Evolutionary conservation across 2,797 vertebrate species (phyloP), one percentile per base, ranked within the genome.

Genomic region (Gallinago stenura): DNA sequence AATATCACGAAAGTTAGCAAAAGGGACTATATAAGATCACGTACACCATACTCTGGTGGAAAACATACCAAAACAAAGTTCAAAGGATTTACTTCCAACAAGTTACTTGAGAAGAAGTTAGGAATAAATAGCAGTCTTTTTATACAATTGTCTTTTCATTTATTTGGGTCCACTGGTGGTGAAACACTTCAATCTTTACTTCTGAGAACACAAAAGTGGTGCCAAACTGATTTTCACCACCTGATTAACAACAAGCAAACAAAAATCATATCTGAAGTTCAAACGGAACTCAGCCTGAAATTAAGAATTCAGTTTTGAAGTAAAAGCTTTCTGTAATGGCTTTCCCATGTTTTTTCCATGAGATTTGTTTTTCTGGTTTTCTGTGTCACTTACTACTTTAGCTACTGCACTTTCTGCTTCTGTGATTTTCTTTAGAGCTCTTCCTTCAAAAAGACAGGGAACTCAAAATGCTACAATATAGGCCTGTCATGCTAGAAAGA

Each of bases 251-350:
- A 16, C 8, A 79, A 85, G 15, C 15, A 87, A 89, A 37, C 28
- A 85, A 82, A 94, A 83, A 56, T 72, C n/a, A 7, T 80, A 69
- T 12, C 21, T 76, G 39, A 80, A 69, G 26, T 72, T 69, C 56
- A 71, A 72, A 64, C 56, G 35, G 6, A 25, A 18, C 35, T 93
- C 4, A 2, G 4, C 33, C 30, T 84, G 66, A 87, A 76, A 79
- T 72, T 35, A 73, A 71, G 31, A 89, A 77, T 60, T 92, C 12
- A 25, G 3, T 46, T 90, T 86, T 88, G 39, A 87, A 94, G 79
- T 51, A 31, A 48, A 84, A 69, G 2, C n/a, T n/a, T 37, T 83
- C 19, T 2, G 0, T 18, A 2, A 26, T 45, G 31, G 13, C 14
- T 45, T 90, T 57, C 37, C 35, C 22, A 15, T 66, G 9, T 1